Base-by-base conservation (phyloP, 2,888 invertebrate genomes). In the Epirrita christyi region DNA sequence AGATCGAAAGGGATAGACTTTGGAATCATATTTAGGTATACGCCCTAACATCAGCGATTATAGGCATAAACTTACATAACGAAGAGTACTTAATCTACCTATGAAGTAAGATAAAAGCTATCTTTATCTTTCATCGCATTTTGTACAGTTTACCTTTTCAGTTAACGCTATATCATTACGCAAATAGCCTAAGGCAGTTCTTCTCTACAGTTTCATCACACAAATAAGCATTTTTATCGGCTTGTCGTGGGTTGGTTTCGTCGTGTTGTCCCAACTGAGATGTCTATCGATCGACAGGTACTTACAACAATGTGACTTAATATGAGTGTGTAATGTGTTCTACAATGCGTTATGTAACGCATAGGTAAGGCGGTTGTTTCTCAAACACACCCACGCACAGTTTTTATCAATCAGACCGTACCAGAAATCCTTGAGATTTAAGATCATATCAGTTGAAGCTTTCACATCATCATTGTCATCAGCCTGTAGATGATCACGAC, bases 321-420 rank as follows among this genome's bases (percentile, higher is more conserved):
- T 51, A 51, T 8, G 45, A 15, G 42, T 61, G 44, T 59, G 61
- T 60, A 60, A 59, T 61, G 53, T 63, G 55, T 57, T 63, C 50
- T 61, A 66, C 64, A 64, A 62, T 66, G 42, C 46, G 4, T 62
- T 66, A 61, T 55, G 60, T 60, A 63, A 63, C 15, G 14, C 37
- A 37, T 43, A 53, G 51, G 21, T 21, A 7, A 32, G 37, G 46
- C 37, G 40, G 38, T 56, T 59, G 40, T 59, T 64, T 59, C 62
- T 56, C 44, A 59, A 57, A 50, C 49, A 41, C 51, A 36, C 66
- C 66, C 55, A 64, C 61, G 53, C 52, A 37, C 45, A 38, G 43
- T 36, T 59, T 42, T 54, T 64, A 64, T 59, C 58, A 54, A 59
- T 52, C 42, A 60, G 60, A 55, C 53, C 34, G 43, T 50, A 53